These are phyloP conservation scores for Chionoecetes opilio DNA, from an alignment of 1,140 invertebrate species.

Conservation along the genomic window DNA sequence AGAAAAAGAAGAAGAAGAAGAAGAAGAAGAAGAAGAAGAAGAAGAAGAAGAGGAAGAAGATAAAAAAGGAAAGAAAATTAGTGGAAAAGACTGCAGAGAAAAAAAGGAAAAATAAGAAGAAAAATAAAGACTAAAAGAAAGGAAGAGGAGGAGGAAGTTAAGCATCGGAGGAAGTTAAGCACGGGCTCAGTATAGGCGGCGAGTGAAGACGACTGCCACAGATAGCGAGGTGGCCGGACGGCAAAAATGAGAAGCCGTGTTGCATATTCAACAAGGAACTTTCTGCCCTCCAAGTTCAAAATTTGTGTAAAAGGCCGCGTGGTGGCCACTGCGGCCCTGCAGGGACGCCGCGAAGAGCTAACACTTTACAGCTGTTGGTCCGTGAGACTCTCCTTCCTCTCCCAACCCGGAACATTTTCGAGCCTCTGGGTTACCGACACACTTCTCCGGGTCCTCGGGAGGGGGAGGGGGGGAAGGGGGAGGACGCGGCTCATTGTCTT, in stretches of 20 bases:
- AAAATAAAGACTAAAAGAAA: too few species aligned
- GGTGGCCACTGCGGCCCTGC: not conserved
- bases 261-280: slow-evolving; percentile 60
- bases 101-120: too few species aligned
- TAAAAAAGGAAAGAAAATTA: slow-evolving; percentile 33
- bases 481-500: not conserved
- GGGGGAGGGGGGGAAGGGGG: not conserved
- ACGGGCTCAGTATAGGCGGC: not conserved
- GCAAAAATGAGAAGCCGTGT: slow-evolving; percentile 39
- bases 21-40: not conserved
- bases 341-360: not conserved
- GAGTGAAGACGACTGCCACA: not conserved
- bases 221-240: slow-evolving; percentile 33
- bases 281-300: slow-evolving; percentile 42
- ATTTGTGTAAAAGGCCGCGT: slow-evolving; percentile 38
- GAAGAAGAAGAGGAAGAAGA: slow-evolving; percentile 45
- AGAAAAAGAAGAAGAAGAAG: too few species aligned
- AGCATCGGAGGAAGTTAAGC: not conserved
- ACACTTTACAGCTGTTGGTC: slow-evolving; percentile 23
- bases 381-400: slow-evolving; percentile 34
- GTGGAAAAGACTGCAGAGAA: not conserved
- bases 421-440: not conserved
- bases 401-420: not conserved
- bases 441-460: slow-evolving; percentile 2
- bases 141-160: too few species aligned